Percentiles rank a stretch among this genome's conserved stretches.
Conservation (phyloP, 2,113 vertebrate genomes). For the Colinus virginianus region DNA sequence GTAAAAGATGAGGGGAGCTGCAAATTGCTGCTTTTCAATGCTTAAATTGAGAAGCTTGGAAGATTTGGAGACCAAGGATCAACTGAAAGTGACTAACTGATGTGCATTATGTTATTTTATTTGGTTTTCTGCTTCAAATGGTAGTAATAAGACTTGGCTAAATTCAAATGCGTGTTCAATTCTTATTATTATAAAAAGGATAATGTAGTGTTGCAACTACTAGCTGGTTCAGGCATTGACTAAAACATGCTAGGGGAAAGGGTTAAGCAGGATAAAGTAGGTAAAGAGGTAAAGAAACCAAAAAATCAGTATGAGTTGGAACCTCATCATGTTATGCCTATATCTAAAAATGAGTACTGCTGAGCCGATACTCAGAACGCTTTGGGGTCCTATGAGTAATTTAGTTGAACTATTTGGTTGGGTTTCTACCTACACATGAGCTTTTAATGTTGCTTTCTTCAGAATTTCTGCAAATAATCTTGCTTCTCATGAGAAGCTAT, state of each 20-base stretch:
- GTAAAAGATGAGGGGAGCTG: neutral
- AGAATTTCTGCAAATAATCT: neutral
- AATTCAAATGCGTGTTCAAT: neutral
- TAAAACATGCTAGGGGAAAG: rapidly evolving
- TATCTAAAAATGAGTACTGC: neutral
- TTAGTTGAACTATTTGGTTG: neutral
- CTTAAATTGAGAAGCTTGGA: neutral
- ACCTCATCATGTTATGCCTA: neutral
- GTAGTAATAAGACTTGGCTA: neutral
- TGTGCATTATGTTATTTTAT: neutral
- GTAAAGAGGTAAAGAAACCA: neutral
- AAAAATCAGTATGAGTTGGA: neutral
- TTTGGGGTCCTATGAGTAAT: neutral
- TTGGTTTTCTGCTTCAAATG: neutral
- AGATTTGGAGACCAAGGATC: neutral
- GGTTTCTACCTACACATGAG: neutral
- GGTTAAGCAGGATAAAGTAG: neutral
- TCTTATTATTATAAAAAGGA: neutral
- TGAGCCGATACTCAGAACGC: neutral
- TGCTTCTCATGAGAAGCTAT: neutral
- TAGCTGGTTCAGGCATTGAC: neutral
- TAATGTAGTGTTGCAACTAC: neutral
- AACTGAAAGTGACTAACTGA: neutral
- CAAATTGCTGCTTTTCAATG: neutral
- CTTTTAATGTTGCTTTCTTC: neutral